Evolutionary conservation across 1,140 invertebrate species (phyloP).

Genomic region (Andricus grossulariae): DNA sequence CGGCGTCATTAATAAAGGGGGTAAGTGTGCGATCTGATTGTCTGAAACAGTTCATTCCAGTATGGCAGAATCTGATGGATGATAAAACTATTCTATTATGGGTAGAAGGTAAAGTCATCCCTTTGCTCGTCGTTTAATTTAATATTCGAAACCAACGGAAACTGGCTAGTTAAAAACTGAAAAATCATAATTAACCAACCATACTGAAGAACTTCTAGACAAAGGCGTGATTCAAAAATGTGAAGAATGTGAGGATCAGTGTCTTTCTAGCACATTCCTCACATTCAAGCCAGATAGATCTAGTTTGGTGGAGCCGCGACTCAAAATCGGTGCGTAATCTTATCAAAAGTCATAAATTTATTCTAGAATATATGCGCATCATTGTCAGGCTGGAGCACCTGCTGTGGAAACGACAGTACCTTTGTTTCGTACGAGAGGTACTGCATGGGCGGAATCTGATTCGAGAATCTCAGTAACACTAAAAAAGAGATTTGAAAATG

Average conservation of each 20-base stretch:
- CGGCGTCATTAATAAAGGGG: constrained; percentile 9
- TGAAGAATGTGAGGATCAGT: not conserved
- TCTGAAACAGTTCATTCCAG: constrained; percentile 33
- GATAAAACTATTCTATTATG: constrained; percentile 39
- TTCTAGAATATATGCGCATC: constrained; percentile 3
- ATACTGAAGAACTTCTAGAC: constrained; percentile 22
- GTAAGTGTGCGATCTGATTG: constrained; percentile 39
- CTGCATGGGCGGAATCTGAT: constrained; percentile 26
- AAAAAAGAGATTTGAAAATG: constrained; percentile 34
- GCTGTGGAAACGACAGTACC: constrained; percentile 24
- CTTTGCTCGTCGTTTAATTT: not conserved
- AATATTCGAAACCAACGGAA: not conserved
- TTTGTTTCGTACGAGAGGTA: constrained; percentile 36
- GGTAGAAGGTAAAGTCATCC: constrained; percentile 39
- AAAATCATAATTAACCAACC: not conserved
- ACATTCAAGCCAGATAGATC: constrained; percentile 30
- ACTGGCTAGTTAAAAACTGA: not conserved
- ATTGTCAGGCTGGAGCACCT: not conserved
- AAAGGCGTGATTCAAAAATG: constrained; percentile 33
- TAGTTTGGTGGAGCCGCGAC: not conserved
- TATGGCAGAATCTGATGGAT: constrained; percentile 42
- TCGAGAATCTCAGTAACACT: constrained; percentile 15
- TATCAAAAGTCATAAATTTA: constrained; percentile 3
- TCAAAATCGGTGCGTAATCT: not conserved
- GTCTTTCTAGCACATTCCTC: constrained; percentile 37